Percentiles rank a stretch among this genome's conserved stretches.
Evolutionary conservation across 2,888 invertebrate species (phyloP).

Genomic region (Drosophila austrosaltans): DNA sequence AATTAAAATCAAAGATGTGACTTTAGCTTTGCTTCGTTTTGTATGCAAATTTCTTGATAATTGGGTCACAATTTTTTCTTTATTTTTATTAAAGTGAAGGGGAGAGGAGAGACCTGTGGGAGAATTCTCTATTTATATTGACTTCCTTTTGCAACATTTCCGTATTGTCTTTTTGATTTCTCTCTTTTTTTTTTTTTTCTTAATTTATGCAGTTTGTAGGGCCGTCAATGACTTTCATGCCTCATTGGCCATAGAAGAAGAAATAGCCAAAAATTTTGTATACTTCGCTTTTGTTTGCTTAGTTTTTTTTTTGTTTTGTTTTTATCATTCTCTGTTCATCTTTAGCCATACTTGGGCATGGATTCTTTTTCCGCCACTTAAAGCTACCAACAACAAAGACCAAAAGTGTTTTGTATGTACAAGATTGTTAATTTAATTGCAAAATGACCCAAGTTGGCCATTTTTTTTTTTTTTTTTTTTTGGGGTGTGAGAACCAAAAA

Average conservation of each 20-base stretch:
- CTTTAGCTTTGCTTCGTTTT: slow-evolving; percentile 42
- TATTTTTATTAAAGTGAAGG: slow-evolving; percentile 11
- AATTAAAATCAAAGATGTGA: slow-evolving; percentile 11
- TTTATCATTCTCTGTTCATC: slow-evolving; percentile 58
- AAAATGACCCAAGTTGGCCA: slow-evolving; percentile 41
- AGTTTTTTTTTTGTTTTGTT: background rate
- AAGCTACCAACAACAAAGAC: slow-evolving; percentile 9
- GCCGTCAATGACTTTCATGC: slow-evolving; percentile 75
- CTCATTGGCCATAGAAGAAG: slow-evolving; percentile 57
- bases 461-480: background rate
- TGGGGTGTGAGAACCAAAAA: slow-evolving; percentile 24
- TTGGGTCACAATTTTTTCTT: slow-evolving; percentile 55
- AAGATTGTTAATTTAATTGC: slow-evolving; percentile 63
- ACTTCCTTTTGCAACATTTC: slow-evolving; percentile 27
- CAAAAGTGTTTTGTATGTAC: slow-evolving; percentile 17
- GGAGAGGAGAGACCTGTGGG: slow-evolving; percentile 41
- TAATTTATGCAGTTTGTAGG: slow-evolving; percentile 30
- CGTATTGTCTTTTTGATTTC: slow-evolving; percentile 35
- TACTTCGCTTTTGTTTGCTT: slow-evolving; percentile 29
- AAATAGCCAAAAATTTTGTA: slow-evolving; percentile 29
- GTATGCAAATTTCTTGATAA: slow-evolving; percentile 70
- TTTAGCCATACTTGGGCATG: slow-evolving; percentile 68
- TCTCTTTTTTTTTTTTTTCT: slow-evolving; percentile 23
- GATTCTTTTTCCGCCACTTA: slow-evolving; percentile 53
- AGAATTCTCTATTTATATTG: slow-evolving; percentile 30